phyloP scores from a whole-genome alignment of 2,888 invertebrate genomes.

The Zele albiditarsus region DNA sequence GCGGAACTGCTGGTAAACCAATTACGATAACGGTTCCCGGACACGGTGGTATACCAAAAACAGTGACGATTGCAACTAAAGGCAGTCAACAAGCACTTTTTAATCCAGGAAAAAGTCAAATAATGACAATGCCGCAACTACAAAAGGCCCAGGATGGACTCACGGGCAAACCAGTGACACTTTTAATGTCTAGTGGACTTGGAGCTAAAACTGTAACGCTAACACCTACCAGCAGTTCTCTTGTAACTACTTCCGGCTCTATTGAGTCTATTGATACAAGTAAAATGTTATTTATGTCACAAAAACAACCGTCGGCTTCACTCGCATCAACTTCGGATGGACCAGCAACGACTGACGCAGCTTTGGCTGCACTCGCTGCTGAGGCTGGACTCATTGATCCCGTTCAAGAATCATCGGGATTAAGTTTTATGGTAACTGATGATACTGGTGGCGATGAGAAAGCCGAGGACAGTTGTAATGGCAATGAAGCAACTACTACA shows the following conservation, averaged over 20 bases:
- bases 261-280: constrained; percentile 64
- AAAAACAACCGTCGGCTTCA: constrained; percentile 76
- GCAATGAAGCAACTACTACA: constrained; percentile 64
- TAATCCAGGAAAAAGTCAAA: constrained; percentile 68
- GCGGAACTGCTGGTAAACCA: constrained; percentile 78
- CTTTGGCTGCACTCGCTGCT: constrained; percentile 78
- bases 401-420: constrained; percentile 68
- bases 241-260: constrained; percentile 59
- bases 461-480: constrained; percentile 69
- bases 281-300: constrained; percentile 71
- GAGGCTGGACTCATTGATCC: constrained; percentile 78
- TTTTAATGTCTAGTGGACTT: constrained; percentile 78
- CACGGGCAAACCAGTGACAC: constrained; percentile 82
- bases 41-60: constrained; percentile 75
- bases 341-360: constrained; percentile 78
- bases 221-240: constrained; percentile 72
- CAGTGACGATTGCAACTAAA: constrained; percentile 78
- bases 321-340: constrained; percentile 76
- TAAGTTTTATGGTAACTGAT: constrained; percentile 70
- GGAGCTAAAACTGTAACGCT: constrained; percentile 80
- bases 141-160: constrained; percentile 76
- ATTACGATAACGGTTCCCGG: constrained; percentile 81
- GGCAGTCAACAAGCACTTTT: constrained; percentile 70
- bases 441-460: constrained; percentile 62
- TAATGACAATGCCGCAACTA: constrained; percentile 69